Evolutionary conservation across 2,888 invertebrate species (phyloP), one percentile per base, ranked within the genome.

Genomic region (Chrysodeixis includens): DNA sequence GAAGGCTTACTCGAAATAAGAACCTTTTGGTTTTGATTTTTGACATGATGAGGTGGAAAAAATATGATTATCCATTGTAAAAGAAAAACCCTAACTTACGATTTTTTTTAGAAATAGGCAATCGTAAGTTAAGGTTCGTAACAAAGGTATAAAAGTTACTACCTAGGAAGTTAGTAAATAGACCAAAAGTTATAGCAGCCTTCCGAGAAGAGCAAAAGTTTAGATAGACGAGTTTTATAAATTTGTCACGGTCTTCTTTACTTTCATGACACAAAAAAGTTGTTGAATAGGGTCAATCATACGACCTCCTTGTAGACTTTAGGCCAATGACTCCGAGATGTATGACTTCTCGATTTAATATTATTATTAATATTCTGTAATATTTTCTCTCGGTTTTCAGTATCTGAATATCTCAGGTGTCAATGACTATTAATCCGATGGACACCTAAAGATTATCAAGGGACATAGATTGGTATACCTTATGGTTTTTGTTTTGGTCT

Each of bases 321-420:
- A 71, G 69, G 64, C 58, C 74, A 77, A 65, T 79, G 68, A 59
- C 55, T 66, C 20, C 6, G 54, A 70, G 77, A 72, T 79, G 53
- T 64, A 30, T 62, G 61, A 54, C 66, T 66, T 64, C 56, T 68
- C 64, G 69, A 68, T 66, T 66, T 81, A 76, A 81, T 76, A 56
- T 62, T 56, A 52, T 62, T 66, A 66, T 66, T 81, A 76, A 81
- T 76, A 56, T 62, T 56, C 49, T 62, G 70, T 73, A 71, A 66
- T 78, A 70, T 62, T 78, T 76, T 69, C 69, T 62, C 68, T 60
- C 56, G 40, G 44, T 44, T 53, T 57, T 20, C 18, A 67, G 66
- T 66, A 63, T 71, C 69, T 59, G 40, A 18, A 65, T 66, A 53
- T 64, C 40, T 40, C 6, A 6, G 1, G 40, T n/a, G n/a, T 40